phyloP scores from a whole-genome alignment of 2,888 invertebrate species.

The Petrophora chlorosata region DNA sequence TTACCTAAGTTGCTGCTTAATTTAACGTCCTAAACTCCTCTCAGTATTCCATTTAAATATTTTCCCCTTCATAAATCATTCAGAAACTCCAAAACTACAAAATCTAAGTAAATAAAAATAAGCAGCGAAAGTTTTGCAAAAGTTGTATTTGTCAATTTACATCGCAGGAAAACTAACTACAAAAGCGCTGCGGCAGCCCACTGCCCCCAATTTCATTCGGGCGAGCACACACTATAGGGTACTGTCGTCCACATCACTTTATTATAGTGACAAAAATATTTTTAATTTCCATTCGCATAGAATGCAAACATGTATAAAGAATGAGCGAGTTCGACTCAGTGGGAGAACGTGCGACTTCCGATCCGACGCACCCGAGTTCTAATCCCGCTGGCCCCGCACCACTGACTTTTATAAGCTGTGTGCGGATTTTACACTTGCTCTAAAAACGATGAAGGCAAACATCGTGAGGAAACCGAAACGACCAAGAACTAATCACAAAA shows the following conservation, averaged over 20 bases:
- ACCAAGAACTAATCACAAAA: too few species aligned
- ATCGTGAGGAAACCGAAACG: too few species aligned
- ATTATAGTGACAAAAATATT: conserved; percentile 31
- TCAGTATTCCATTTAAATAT: too few species aligned
- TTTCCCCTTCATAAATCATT: not conserved
- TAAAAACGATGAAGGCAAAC: too few species aligned
- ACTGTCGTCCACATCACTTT: conserved; percentile 23
- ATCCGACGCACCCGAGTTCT: too few species aligned
- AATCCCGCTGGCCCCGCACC: too few species aligned
- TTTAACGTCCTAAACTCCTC: too few species aligned
- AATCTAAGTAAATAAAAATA: conserved; percentile 4
- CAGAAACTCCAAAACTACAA: conserved; percentile 2
- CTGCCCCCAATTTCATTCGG: conserved; percentile 24
- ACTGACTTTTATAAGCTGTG: too few species aligned
- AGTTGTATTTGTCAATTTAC: conserved; percentile 18
- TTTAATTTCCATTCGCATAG: conserved; percentile 33
- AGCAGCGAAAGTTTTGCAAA: conserved; percentile 6
- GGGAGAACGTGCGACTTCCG: too few species aligned
- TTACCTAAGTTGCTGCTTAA: too few species aligned
- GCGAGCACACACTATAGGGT: conserved; percentile 15
- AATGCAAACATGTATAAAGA: conserved; percentile 31
- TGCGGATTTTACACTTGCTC: too few species aligned
- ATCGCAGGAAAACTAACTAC: conserved; percentile 19
- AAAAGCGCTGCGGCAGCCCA: conserved; percentile 12
- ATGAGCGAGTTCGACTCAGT: conserved; percentile 8